phyloP scores from a whole-genome alignment of 2,888 invertebrate genomes.

The Abscondita cerata region DNA sequence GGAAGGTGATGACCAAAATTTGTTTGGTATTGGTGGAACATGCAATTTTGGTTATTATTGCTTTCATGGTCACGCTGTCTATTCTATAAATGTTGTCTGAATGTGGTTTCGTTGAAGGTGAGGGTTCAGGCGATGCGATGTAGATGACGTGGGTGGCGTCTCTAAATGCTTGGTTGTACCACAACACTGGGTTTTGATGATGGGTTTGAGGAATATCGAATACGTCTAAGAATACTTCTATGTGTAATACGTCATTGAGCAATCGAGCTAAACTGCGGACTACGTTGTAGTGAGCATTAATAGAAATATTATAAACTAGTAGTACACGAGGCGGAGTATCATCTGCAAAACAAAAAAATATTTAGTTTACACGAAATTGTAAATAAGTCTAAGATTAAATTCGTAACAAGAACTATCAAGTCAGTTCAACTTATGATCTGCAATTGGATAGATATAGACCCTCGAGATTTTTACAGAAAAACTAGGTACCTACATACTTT shows the following conservation, averaged over 20 bases:
- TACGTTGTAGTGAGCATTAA: slow-evolving; percentile 19
- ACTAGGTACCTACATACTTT: too few relatives aligned
- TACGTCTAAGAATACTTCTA: slow-evolving; percentile 26
- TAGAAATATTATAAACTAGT: slow-evolving; percentile 23
- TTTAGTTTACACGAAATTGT: background rate
- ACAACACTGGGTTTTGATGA: slow-evolving; percentile 26
- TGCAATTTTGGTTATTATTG: slow-evolving; percentile 16
- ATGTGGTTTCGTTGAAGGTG: background rate
- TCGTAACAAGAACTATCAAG: too few relatives aligned
- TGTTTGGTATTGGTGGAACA: slow-evolving; percentile 15
- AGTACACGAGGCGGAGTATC: slow-evolving; percentile 10
- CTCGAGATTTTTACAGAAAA: too few relatives aligned
- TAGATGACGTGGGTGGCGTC: slow-evolving; percentile 28
- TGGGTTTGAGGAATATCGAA: slow-evolving; percentile 22
- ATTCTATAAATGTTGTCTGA: slow-evolving; percentile 20
- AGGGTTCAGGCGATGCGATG: slow-evolving; percentile 21
- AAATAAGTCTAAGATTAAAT: too few relatives aligned
- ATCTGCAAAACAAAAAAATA: slow-evolving; percentile 12
- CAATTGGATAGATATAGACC: too few relatives aligned
- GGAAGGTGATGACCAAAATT: slow-evolving; percentile 22
- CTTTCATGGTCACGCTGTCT: slow-evolving; percentile 13
- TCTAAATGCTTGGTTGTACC: slow-evolving; percentile 25
- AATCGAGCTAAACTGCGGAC: slow-evolving; percentile 20
- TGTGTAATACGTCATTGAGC: slow-evolving; percentile 17
- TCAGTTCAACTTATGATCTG: too few relatives aligned